Percentiles rank a stretch among this genome's conserved stretches.
Conservation (phyloP, 2,888 invertebrate species). For the Griposia aprilina region DNA sequence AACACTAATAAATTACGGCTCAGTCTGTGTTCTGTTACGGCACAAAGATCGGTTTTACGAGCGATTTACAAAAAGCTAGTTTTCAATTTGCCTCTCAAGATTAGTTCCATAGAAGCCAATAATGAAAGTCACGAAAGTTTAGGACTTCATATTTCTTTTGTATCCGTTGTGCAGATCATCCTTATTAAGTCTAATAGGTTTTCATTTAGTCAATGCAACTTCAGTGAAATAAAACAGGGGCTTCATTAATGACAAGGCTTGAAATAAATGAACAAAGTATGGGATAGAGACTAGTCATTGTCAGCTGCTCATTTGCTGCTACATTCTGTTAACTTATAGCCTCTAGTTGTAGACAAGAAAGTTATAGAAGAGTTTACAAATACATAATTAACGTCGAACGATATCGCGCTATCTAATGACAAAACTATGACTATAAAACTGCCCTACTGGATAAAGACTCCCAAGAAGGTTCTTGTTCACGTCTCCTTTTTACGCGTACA, state of each 20-base stretch:
- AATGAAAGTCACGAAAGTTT: conserved; percentile 20
- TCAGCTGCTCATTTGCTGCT: too few species aligned
- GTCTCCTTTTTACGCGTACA: conserved; percentile 61
- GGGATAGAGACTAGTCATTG: conserved; percentile 30
- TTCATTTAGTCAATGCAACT: conserved; percentile 20
- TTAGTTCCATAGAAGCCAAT: conserved; percentile 14
- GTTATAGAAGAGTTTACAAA: conserved; percentile 1
- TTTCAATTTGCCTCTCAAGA: conserved; percentile 32
- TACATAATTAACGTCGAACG: neutral
- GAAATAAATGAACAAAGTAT: conserved; percentile 39
- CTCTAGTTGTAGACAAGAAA: neutral
- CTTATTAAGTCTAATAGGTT: conserved; percentile 19
- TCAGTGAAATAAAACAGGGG: conserved; percentile 17
- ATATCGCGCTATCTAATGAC: neutral
- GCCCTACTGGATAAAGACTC: neutral
- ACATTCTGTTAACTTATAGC: conserved; percentile 1
- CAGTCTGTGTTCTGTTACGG: conserved; percentile 26
- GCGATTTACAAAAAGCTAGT: conserved; percentile 40
- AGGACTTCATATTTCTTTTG: conserved; percentile 5
- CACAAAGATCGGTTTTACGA: conserved; percentile 23
- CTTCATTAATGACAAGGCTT: conserved; percentile 21
- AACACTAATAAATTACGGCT: conserved; percentile 57
- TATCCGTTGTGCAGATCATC: conserved; percentile 23
- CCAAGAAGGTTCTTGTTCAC: conserved; percentile 25
- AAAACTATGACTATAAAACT: neutral